Conservation (phyloP, 2,888 invertebrate species). For the Emmelina monodactyla region DNA sequence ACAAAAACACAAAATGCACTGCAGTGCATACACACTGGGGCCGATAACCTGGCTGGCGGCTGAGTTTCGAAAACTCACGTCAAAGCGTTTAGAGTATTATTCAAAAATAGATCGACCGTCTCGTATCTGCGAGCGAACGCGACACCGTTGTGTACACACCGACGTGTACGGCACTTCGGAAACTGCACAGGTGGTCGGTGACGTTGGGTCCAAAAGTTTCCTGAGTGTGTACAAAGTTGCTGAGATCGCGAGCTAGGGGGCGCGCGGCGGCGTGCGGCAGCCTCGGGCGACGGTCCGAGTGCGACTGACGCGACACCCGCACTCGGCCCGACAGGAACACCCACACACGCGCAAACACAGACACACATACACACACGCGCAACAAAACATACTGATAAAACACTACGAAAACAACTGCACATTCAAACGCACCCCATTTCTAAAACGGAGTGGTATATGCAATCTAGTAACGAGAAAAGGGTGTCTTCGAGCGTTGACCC, state of each 20-base stretch:
- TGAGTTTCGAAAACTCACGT: slow-evolving; percentile 64
- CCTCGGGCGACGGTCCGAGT: slow-evolving; percentile 49
- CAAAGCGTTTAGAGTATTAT: slow-evolving; percentile 58
- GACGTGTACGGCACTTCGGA: background rate
- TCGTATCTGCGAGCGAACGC: slow-evolving; percentile 37
- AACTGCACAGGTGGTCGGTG: slow-evolving; percentile 21
- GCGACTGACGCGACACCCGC: slow-evolving; percentile 44
- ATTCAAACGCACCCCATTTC: slow-evolving; percentile 30
- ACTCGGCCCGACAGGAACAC: slow-evolving; percentile 39
- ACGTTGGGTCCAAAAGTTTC: slow-evolving; percentile 59
- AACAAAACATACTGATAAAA: slow-evolving; percentile 44
- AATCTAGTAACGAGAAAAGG: background rate
- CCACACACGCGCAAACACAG: slow-evolving; percentile 32
- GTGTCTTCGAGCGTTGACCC: background rate
- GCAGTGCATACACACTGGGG: slow-evolving; percentile 54
- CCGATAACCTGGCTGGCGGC: slow-evolving; percentile 57
- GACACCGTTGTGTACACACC: slow-evolving; percentile 26
- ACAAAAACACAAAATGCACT: slow-evolving; percentile 59
- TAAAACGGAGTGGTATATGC: slow-evolving; percentile 9
- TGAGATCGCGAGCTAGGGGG: slow-evolving; percentile 48
- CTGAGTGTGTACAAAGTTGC: slow-evolving; percentile 60
- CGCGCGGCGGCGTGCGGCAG: slow-evolving; percentile 42
- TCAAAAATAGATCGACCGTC: slow-evolving; percentile 61
- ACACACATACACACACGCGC: slow-evolving; percentile 22
- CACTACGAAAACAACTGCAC: slow-evolving; percentile 54